phyloP scores from a whole-genome alignment of 2,888 invertebrate species.

The Caenorhabditis macrosperma region DNA sequence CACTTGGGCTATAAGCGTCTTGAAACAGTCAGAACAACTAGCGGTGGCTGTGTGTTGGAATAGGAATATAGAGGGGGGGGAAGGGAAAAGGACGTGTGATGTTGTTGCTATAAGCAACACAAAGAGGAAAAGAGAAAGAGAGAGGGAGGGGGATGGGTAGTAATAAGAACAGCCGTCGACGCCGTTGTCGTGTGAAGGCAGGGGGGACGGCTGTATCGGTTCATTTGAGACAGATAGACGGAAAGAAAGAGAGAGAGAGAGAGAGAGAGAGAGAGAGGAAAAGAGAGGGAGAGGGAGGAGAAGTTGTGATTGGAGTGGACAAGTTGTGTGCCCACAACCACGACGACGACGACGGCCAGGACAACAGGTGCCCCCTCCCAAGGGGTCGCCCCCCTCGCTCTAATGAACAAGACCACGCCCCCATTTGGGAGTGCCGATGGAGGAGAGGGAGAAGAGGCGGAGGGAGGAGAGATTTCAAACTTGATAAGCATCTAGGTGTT shows the following conservation, averaged over 20 bases:
- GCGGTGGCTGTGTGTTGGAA: neutral
- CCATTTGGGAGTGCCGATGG: too few relatives aligned
- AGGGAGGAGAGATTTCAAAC: too few relatives aligned
- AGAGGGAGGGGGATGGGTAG: slow-evolving; percentile 20
- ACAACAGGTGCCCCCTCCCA: slow-evolving; percentile 27
- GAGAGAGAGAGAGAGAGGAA: slow-evolving; percentile 4
- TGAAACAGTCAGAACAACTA: slow-evolving; percentile 56
- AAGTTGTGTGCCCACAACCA: slow-evolving; percentile 46
- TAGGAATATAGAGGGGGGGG: neutral
- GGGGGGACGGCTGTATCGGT: too few relatives aligned
- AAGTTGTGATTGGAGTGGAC: slow-evolving; percentile 47
- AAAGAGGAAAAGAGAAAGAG: neutral
- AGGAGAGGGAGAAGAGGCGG: too few relatives aligned
- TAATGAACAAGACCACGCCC: slow-evolving; percentile 10
- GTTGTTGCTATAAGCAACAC: too few relatives aligned
- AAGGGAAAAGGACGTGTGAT: neutral
- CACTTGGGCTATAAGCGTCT: slow-evolving; percentile 32
- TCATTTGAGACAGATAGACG: too few relatives aligned
- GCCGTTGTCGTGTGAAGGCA: too few relatives aligned
- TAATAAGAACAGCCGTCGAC: slow-evolving; percentile 8
- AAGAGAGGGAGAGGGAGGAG: neutral
- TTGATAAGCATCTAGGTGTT: too few relatives aligned
- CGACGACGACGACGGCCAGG: too few relatives aligned
- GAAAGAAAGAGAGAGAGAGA: slow-evolving; percentile 5
- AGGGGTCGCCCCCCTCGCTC: neutral